Base-by-base conservation (phyloP, 2,888 invertebrate species). In the Andrena fulva region DNA sequence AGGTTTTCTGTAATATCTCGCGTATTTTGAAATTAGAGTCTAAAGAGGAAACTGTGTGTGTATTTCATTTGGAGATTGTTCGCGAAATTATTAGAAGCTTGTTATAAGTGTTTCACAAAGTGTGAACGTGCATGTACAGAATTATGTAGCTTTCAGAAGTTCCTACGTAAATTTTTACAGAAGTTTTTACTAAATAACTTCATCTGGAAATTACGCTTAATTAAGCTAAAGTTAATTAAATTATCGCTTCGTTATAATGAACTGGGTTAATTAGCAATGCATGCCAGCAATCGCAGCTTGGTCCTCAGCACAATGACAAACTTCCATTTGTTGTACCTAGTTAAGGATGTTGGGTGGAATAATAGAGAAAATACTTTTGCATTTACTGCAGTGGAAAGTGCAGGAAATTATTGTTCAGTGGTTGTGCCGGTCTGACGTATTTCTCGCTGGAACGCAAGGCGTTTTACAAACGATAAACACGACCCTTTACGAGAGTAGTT, bases 381-480 rank as follows among this genome's bases (percentile, higher is more conserved):
- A 35, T 35, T 42, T 24, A 24, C n/a, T 35, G 33, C 16, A 16
- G 10, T 59, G 35, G 24, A 27, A 35, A 42, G 12, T 29, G 42
- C 29, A 48, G 56, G 56, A 56, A 56, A 20, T 52, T 20, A 56
- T 54, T 42, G 64, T 56, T n/a, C 24, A 20, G 50, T 29, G 54
- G 33, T 63, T 64, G 27, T 35, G 42, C 10, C n/a, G 27, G 60
- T 72, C 31, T 50, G 54, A 77, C 42, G 72, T 42, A 24, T 71
- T 71, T 50, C 64, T 71, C 60, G 50, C 16, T 29, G 72, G 63
- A 66, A 77, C 60, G 56, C 48, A n/a, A 54, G 63, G 31, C 63
- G 33, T 74, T 74, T 69, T 33, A 62, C 52, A 54, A 74, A 74
- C 78, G 74, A 78, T 68, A 74, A 78, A 63, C 50, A 56, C 78